Percentiles rank a stretch among this genome's conserved stretches.
phyloP scores from a whole-genome alignment of 1,140 invertebrate species.

The Nylanderia fulva region DNA sequence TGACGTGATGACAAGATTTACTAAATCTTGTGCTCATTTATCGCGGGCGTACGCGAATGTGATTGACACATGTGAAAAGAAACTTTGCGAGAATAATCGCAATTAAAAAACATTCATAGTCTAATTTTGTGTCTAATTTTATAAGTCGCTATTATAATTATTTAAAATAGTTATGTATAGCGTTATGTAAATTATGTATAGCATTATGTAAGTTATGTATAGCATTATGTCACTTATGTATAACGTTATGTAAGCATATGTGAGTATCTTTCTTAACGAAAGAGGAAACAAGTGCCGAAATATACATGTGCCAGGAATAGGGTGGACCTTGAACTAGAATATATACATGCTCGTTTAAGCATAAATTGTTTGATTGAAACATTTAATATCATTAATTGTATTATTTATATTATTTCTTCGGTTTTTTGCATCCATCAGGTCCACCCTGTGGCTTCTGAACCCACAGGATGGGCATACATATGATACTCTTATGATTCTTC shows the following conservation, averaged over 20 bases:
- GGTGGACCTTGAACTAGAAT: slow-evolving; percentile 39
- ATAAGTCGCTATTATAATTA: no score
- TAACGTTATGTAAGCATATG: slow-evolving; percentile 43
- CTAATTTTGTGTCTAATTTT: no score
- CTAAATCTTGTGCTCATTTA: background rate
- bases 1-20: background rate
- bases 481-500: slow-evolving; percentile 24
- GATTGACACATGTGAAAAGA: background rate
- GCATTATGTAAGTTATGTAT: slow-evolving; percentile 14
- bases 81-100: background rate
- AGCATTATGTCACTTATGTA: slow-evolving; percentile 45
- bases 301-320: background rate
- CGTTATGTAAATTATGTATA: no score
- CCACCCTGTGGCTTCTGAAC: no score
- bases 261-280: slow-evolving; percentile 45
- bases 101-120: no score
- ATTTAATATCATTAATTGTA: slow-evolving; percentile 51
- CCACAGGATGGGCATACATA: no score
- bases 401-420: no score
- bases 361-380: slow-evolving; percentile 48
- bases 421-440: no score
- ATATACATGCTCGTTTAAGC: slow-evolving; percentile 34
- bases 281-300: background rate
- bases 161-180: no score
- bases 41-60: background rate